A percentile compares a stretch with the other conserved stretches of the same genome.
phyloP scores from a whole-genome alignment of 1,140 invertebrate genomes.

The Meloidogyne floridensis region DNA sequence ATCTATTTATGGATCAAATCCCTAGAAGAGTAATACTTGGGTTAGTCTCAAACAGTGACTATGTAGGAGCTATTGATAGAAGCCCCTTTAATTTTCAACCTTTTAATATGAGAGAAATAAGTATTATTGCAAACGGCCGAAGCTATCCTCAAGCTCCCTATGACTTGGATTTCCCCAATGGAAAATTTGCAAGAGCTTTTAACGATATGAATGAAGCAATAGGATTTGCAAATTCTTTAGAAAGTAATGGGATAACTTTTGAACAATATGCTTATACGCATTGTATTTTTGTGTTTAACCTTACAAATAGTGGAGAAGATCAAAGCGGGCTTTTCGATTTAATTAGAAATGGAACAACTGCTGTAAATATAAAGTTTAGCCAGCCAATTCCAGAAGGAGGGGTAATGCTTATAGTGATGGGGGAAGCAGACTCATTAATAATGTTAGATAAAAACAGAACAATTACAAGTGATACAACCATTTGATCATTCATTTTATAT shows the following conservation, averaged over 20 bases:
- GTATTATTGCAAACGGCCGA: too few relatives aligned
- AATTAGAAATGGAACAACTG: slow-evolving; percentile 29
- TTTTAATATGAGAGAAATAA: neutral
- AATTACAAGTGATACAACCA: neutral
- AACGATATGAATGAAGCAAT: neutral
- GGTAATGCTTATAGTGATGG: slow-evolving; percentile 12
- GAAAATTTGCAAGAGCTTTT: slow-evolving; percentile 1
- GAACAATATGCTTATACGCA: slow-evolving; percentile 4
- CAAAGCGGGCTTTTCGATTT: slow-evolving; percentile 13
- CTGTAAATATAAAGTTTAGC: slow-evolving; percentile 3
- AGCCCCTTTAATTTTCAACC: slow-evolving; percentile 20
- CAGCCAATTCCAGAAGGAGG: neutral
- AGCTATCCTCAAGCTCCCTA: too few relatives aligned
- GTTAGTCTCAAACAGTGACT: too few relatives aligned
- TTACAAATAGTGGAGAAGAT: too few relatives aligned
- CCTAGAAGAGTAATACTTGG: too few relatives aligned
- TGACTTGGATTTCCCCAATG: neutral
- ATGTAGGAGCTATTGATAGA: neutral
- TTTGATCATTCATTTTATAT: neutral
- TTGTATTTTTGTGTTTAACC: too few relatives aligned
- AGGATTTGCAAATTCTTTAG: neutral
- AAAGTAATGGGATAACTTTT: neutral
- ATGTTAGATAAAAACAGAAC: neutral
- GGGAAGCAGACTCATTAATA: neutral
- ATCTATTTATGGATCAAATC: too few relatives aligned